Evolutionary conservation across 1,140 invertebrate genomes (phyloP), one percentile per base, ranked within the genome.

Genomic region (Mesaphorura yosii): DNA sequence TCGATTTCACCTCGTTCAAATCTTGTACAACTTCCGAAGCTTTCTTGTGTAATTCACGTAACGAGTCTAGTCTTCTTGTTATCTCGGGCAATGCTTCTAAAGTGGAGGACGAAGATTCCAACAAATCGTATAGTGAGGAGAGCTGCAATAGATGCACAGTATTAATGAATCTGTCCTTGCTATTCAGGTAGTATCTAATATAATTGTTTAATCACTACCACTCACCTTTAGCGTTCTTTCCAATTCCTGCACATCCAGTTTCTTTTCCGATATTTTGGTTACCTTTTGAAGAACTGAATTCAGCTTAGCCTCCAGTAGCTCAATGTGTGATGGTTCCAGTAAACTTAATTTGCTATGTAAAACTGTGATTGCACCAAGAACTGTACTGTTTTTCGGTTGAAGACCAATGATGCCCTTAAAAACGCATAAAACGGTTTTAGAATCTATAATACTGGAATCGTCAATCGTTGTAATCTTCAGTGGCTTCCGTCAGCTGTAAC

Each of bases 281-380:
- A 78, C 68, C 51, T 73, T 73, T 20, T 74, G 72, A 26, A 72
- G 61, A 19, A 78, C 66, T 25, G 68, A 68, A 25, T 68, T 65
- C 37, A 77, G 53, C 22, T 75, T 59, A 1, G 67, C 67, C 42
- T 77, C 75, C 15, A 77, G 64, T 49, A 74, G 69, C 34, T 77
- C 75, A 28, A 77, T 61, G 53, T 75, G 71, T 25, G 64, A 52
- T 3, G 73, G 69, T 58, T 78, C 75, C 26, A 78, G 56, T 19
- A 77, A 62, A 1, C 69, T 68, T 26, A 75, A 52, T 53, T 74
- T 73, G 26, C 71, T 66, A 50, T 70, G 73, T n/a, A 78, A 57
- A 7, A 70, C 60, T 22, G 68, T 64, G 3, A 78, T 70, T 44
- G 73, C 68, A 37, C 70, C 72, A 70, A 68, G 57, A 69, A 62